Base-by-base conservation (phyloP, 2,113 vertebrate species). In the Isurus oxyrinchus region DNA sequence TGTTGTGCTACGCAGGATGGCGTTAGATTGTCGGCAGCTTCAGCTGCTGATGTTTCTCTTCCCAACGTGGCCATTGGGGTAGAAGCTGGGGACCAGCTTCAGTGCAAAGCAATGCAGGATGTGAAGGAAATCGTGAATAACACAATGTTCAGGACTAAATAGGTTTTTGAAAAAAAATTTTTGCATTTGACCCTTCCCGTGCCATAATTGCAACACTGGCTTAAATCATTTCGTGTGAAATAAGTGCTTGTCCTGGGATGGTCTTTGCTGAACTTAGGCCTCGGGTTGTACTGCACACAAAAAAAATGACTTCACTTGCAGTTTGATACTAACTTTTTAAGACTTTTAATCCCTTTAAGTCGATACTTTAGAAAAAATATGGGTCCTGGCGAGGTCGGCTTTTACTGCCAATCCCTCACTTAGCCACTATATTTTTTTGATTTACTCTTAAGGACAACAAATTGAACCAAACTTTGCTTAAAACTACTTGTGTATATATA, bases 61-160 rank as follows among this genome's bases (percentile, higher is more conserved):
- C 93, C 11, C 63, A 95, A 95, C 94, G 94, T 95, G 94, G 94
- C 67, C 94, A 95, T 72, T 72, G 40, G 21, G 40, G 66, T 76
- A 27, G 14, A 49, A 10, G 63, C 93, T 14, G 6, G 2, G 10
- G 63, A 66, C n/a, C 25, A 59, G 88, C 57, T n/a, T 35, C 88
- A 87, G 84, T 35, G 8, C 72, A 76, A 21, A 0, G 67, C 76
- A 16, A 8, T 14, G 13, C 81, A 44, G 40, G n/a, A 5, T 19
- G 35, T 44, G 16, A 6, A 44, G 40, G 81, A 21, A 84, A 44
- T 44, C 4, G n/a, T 16, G 13, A 84, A 21, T 44, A 40, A 40
- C 79, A 19, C n/a, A 44, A 19, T 19, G 40, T 84, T 84, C 16
- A 19, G 81, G 40, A 11, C 81, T 84, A 84, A 84, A 84, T 7